Conservation (phyloP, 30 jellyfish, hydroid and myxozoan genomes). For the Turritopsis dohrnii region DNA sequence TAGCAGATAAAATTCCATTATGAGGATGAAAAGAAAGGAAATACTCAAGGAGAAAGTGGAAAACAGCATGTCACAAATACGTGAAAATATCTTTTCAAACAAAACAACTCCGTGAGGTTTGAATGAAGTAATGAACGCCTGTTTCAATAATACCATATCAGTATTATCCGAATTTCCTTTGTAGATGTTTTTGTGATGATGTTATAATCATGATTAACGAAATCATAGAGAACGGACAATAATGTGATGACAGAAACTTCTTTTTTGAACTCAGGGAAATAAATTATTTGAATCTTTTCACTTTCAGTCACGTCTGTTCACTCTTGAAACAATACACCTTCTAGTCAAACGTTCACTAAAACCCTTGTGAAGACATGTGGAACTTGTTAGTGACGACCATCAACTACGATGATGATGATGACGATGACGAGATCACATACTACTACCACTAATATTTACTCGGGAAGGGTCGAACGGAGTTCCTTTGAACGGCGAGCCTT, state of each 20-base stretch:
- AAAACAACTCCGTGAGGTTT: background rate
- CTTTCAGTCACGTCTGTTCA: too few species aligned
- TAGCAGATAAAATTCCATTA: background rate
- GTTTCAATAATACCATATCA: background rate
- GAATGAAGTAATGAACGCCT: background rate
- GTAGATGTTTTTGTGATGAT: background rate
- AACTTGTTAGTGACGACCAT: background rate
- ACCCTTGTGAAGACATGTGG: too few species aligned
- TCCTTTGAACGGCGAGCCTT: slow-evolving; percentile 96
- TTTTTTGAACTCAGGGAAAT: background rate
- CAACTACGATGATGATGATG: too few species aligned
- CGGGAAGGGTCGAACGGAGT: slow-evolving; percentile 91
- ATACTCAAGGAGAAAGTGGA: background rate
- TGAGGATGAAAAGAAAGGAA: background rate
- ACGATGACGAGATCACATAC: background rate
- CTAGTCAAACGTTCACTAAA: too few species aligned
- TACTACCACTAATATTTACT: slow-evolving; percentile 54
- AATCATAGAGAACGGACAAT: too few species aligned
- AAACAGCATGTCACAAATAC: background rate
- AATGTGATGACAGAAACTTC: background rate
- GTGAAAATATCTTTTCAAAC: background rate
- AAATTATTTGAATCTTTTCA: background rate
- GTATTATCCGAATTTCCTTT: background rate
- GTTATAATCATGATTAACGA: background rate
- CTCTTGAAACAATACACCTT: too few species aligned